Conservation (phyloP, 1,140 invertebrate species). For the Zeugodacus cucurbitae region DNA sequence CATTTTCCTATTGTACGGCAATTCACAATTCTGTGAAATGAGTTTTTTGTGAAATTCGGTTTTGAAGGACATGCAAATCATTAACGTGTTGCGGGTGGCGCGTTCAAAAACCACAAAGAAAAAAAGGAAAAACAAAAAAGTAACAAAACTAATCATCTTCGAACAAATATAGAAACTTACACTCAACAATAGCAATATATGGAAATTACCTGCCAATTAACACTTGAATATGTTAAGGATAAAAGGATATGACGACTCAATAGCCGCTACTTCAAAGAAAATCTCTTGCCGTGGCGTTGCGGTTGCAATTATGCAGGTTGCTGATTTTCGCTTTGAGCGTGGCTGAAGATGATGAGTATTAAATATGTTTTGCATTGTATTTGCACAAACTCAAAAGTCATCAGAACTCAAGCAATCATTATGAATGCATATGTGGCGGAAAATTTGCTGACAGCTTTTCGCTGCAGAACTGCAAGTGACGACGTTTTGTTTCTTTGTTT, state of each 20-base stretch:
- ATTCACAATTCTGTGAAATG: neutral
- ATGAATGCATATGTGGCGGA: neutral
- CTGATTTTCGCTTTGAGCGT: neutral
- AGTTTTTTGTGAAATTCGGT: neutral
- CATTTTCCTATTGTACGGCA: neutral
- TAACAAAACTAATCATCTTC: neutral
- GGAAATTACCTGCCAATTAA: slow-evolving; percentile 24
- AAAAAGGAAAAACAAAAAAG: neutral
- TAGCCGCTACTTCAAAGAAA: slow-evolving; percentile 21
- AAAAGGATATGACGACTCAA: neutral
- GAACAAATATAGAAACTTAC: neutral
- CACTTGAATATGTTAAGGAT: neutral
- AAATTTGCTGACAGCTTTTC: slow-evolving; percentile 8
- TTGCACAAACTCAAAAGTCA: neutral
- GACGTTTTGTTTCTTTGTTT: neutral
- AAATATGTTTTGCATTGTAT: neutral
- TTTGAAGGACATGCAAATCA: slow-evolving; percentile 26
- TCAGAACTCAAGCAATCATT: neutral
- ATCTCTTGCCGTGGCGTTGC: slow-evolving; percentile 2
- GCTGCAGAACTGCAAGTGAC: neutral
- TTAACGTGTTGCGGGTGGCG: neutral
- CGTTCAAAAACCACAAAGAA: neutral
- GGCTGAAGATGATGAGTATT: neutral
- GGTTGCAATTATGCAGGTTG: neutral
- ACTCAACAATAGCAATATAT: neutral